These are phyloP conservation scores for Scomber colias DNA, from an alignment of 2,113 vertebrate species.

Conservation along the genomic window DNA sequence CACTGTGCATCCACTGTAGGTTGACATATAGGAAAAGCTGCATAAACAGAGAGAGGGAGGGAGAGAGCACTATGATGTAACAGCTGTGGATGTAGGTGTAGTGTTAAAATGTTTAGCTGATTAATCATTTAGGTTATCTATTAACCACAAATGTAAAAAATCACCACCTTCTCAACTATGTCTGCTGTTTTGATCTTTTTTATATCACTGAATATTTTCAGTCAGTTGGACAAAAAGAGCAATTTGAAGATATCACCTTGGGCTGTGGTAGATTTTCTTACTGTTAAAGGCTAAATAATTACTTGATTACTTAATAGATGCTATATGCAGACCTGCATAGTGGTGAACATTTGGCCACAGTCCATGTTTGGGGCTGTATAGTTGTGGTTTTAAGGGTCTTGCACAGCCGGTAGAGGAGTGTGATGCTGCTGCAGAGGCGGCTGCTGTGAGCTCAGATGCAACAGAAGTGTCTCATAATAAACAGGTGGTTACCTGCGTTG, in stretches of 20 bases:
- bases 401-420: slow-evolving; percentile 11
- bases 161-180: neutral
- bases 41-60: neutral
- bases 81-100: slow-evolving; percentile 17
- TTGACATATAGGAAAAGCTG: slow-evolving; percentile 36
- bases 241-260: neutral
- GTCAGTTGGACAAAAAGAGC: neutral
- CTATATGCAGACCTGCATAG: neutral
- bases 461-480: slow-evolving; percentile 56
- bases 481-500: slow-evolving; percentile 71
- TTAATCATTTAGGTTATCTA: neutral
- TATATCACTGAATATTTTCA: neutral
- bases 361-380: neutral
- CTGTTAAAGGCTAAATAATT: slow-evolving; percentile 2
- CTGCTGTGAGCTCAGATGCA: slow-evolving; percentile 49
- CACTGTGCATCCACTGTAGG: slow-evolving; percentile 27
- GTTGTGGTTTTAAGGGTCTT: slow-evolving; percentile 10
- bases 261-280: neutral
- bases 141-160: neutral
- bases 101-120: neutral
- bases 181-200: slow-evolving; percentile 13
- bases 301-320: slow-evolving; percentile 24
- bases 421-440: neutral
- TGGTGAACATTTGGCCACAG: neutral
- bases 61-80: slow-evolving; percentile 5